Evolutionary conservation across 2,797 vertebrate species (phyloP), one percentile per base, ranked within the genome.

Genomic region (Steatocranus sp.): DNA sequence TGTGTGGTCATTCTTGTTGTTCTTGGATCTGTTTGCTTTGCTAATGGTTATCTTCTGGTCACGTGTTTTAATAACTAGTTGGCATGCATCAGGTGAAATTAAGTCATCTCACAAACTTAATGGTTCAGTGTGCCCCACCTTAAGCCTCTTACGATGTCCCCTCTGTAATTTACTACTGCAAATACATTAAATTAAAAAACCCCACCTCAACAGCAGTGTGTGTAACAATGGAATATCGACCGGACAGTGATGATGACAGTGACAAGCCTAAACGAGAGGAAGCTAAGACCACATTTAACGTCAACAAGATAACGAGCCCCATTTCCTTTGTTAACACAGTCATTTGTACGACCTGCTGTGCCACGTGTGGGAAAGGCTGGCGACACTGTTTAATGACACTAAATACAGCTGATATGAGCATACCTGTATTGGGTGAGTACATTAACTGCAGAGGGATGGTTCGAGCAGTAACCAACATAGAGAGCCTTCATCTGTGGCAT

Each of bases 401-500:
- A 4, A 51, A 27, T 58, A 17, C 20, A 15, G 54, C 11, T 9
- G 48, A 51, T 15, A 75, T 27, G 11, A 78, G 88, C 83, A 0
- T 95, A 99, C 99, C 98, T 96, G 93, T 99, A 97, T 85, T 99
- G 97, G 8, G 98, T 99, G 86, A 99, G 98, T 79, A 99, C 95
- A 73, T 97, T 97, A 20, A 99, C 99, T 8, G 98, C 98, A 43
- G 97, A 99, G 0, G 99, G 99, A 84, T 99, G 99, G 93, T 99
- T 99, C 93, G 98, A 97, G 95, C 99, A 99, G 87, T 99, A 99
- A 0, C 96, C 92, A 18, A 98, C 94, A 86, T 99, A 99, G 20
- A 99, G 95, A 68, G 93, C 97, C 94, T 97, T 98, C 97, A 99
- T 98, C 92, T 99, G 98, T 3, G 97, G 96, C 97, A 99, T 97